Conservation (phyloP, 2,113 vertebrate species). For the Capreolus pygargus region DNA sequence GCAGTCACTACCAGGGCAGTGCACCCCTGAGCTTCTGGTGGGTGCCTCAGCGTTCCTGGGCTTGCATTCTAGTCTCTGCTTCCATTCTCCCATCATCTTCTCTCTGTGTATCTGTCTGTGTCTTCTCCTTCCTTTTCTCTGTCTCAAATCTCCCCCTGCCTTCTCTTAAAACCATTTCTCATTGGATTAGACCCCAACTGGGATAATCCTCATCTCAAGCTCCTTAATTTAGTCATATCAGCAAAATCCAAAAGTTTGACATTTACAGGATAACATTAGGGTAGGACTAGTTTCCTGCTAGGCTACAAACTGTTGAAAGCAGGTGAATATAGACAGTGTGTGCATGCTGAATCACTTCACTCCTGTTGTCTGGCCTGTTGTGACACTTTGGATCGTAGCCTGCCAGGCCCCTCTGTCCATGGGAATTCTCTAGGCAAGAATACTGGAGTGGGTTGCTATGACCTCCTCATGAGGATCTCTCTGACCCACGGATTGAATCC, state of each 20-base stretch:
- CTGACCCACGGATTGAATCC: neutral
- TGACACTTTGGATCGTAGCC: neutral
- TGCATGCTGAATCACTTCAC: neutral
- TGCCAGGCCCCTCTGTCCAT: neutral
- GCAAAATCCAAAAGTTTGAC: neutral
- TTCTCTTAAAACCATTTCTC: neutral
- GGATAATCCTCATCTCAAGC: neutral
- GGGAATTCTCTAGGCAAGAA: neutral
- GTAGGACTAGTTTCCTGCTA: neutral
- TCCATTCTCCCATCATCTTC: neutral
- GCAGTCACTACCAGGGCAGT: rapidly evolving
- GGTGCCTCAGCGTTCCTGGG: neutral
- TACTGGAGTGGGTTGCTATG: neutral
- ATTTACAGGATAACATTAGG: neutral
- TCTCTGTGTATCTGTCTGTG: neutral
- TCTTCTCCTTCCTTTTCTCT: neutral
- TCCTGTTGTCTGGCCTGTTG: neutral
- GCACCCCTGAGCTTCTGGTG: neutral
- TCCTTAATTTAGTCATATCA: neutral
- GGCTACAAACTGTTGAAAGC: neutral
- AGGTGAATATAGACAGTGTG: neutral
- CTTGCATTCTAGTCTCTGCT: neutral
- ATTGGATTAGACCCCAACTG: rapidly evolving
- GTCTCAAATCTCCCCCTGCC: neutral
- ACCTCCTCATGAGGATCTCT: neutral